A percentile compares a stretch with the other conserved stretches of the same genome.
Evolutionary conservation across 1,140 invertebrate species (phyloP).

Genomic region (Caenorhabditis inopinata): DNA sequence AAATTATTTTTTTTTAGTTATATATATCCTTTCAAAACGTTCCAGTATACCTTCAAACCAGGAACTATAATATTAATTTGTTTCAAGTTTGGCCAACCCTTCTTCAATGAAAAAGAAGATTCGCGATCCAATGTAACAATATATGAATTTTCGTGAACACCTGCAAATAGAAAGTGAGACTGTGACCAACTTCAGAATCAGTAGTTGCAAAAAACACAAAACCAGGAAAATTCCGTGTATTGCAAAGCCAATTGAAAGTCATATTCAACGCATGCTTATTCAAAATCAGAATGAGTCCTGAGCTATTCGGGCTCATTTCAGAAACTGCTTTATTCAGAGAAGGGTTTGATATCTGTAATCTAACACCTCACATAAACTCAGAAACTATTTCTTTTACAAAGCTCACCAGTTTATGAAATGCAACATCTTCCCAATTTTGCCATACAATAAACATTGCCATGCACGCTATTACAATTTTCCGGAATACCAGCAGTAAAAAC

Average conservation of each 20-base stretch:
- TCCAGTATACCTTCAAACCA: conserved; percentile 39
- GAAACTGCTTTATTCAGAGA: conserved; percentile 11
- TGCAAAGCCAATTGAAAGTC: conserved; percentile 51
- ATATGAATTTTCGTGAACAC: conserved; percentile 44
- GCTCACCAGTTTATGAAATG: conserved; percentile 39
- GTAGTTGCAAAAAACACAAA: background rate
- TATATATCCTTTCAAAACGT: background rate
- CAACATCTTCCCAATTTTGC: conserved; percentile 37
- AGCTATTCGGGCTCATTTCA: background rate
- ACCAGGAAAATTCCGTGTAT: conserved; percentile 41
- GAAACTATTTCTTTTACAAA: background rate
- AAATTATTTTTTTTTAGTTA: too few species aligned
- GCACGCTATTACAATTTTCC: conserved; percentile 41
- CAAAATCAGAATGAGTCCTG: conserved; percentile 40
- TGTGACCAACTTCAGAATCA: background rate
- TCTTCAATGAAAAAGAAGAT: conserved; percentile 10
- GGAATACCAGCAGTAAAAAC: conserved; percentile 31
- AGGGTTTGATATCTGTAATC: conserved; percentile 26
- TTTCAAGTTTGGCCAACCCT: conserved; percentile 35
- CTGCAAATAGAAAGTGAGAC: too few species aligned
- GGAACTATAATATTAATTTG: conserved; percentile 40
- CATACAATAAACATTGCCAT: conserved; percentile 41
- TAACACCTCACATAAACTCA: background rate
- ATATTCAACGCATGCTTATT: conserved; percentile 50
- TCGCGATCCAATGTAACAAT: conserved; percentile 46